These are phyloP conservation scores for Macrobrachium rosenbergii DNA, from an alignment of 1,140 invertebrate genomes.

Conservation along the genomic window DNA sequence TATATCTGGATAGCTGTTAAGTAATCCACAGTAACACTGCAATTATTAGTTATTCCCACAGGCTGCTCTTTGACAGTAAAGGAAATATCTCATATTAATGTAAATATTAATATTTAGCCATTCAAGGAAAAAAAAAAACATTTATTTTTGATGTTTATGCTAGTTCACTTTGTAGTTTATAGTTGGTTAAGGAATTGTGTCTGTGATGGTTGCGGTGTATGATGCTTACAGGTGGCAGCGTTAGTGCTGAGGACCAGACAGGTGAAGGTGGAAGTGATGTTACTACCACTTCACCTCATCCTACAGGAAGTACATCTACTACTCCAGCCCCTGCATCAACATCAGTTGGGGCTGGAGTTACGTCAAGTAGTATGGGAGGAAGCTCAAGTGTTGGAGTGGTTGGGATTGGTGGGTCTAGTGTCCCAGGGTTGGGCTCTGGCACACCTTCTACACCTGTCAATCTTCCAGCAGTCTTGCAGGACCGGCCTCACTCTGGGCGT, in stretches of 20 bases:
- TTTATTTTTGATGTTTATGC: slow-evolving; percentile 19
- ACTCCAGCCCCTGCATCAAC: slow-evolving; percentile 14
- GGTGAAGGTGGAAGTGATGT: slow-evolving; percentile 29
- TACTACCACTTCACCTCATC: slow-evolving; percentile 33
- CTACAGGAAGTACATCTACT: slow-evolving; percentile 31
- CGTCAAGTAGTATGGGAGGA: neutral
- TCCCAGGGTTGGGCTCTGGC: slow-evolving; percentile 62
- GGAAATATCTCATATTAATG: too few species aligned
- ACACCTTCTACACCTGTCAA: slow-evolving; percentile 69
- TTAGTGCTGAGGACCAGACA: slow-evolving; percentile 49
- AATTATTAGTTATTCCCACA: too few species aligned
- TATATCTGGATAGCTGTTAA: too few species aligned
- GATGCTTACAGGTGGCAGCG: slow-evolving; percentile 57
- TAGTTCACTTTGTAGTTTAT: neutral
- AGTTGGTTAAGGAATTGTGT: slow-evolving; percentile 15
- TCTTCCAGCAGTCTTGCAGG: slow-evolving; percentile 82
- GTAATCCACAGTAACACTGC: too few species aligned
- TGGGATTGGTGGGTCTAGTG: slow-evolving; percentile 29
- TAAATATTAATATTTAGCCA: too few species aligned
- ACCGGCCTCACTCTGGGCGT: slow-evolving; percentile 70
- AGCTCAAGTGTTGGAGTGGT: neutral
- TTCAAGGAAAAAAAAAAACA: too few species aligned
- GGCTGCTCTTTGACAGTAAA: too few species aligned
- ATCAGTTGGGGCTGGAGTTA: neutral
- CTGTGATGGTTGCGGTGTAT: slow-evolving; percentile 50